Evolutionary conservation across 2,888 invertebrate species (phyloP).

Genomic region (Pachycephus smyrnensis): DNA sequence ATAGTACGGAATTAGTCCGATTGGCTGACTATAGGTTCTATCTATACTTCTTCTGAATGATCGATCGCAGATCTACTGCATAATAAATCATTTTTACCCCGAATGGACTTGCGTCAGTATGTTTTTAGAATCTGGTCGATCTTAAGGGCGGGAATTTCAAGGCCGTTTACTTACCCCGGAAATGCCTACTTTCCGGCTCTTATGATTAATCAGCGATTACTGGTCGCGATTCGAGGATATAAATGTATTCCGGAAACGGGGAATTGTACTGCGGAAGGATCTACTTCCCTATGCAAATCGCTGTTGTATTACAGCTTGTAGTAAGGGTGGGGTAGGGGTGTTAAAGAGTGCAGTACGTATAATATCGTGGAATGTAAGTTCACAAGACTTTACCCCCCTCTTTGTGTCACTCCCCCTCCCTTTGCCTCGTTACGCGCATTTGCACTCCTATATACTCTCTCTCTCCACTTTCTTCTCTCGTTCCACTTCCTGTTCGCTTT

Average conservation of each 20-base stretch:
- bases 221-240: not conserved
- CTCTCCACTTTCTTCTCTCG: constrained; percentile 19
- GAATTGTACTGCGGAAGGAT: not conserved
- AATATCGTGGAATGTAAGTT: not conserved
- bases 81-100: not conserved
- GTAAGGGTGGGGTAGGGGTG: not conserved
- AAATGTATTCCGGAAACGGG: not conserved
- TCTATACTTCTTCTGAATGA: too few relatives aligned
- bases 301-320: not conserved
- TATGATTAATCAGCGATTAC: not conserved
- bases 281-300: not conserved
- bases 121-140: not conserved
- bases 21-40: too few relatives aligned
- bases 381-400: not conserved
- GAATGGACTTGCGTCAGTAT: not conserved
- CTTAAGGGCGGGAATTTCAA: not conserved
- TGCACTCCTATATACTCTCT: constrained; percentile 17
- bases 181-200: not conserved
- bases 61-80: too few relatives aligned
- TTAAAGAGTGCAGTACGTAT: not conserved
- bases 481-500: constrained; percentile 1
- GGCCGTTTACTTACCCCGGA: not conserved
- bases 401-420: not conserved
- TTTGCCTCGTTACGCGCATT: not conserved
- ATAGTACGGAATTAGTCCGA: too few relatives aligned